These are phyloP conservation scores for Hedychridium roseum DNA, from an alignment of 2,888 invertebrate species.

Conservation along the genomic window DNA sequence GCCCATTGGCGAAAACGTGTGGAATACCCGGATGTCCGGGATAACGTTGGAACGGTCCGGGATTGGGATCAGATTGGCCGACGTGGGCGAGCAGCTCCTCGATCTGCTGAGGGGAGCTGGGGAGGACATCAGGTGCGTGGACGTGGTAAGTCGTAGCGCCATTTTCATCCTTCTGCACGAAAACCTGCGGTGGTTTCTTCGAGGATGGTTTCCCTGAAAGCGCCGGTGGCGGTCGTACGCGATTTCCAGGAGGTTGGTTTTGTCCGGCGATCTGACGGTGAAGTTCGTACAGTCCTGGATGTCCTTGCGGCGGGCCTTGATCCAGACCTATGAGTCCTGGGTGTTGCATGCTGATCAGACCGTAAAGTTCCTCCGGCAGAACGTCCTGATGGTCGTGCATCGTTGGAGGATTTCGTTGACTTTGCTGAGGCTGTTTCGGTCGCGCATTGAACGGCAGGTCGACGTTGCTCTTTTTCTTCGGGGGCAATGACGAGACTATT, in stretches of 20 bases:
- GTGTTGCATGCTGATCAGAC: conserved; percentile 54
- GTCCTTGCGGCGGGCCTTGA: conserved; percentile 43
- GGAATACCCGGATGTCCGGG: conserved; percentile 46
- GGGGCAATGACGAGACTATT: conserved; percentile 31
- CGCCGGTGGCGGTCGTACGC: conserved; percentile 42
- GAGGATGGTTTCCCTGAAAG: conserved; percentile 40
- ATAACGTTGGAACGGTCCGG: conserved; percentile 54
- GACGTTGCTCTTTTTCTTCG: conserved; percentile 43
- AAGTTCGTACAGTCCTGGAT: conserved; percentile 52
- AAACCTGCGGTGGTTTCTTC: conserved; percentile 52
- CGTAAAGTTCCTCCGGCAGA: conserved; percentile 53
- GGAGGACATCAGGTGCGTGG: conserved; percentile 55
- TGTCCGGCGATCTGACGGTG: conserved; percentile 51
- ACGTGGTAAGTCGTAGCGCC: conserved; percentile 59
- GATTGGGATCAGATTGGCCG: conserved; percentile 56
- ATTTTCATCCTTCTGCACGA: conserved; percentile 53
- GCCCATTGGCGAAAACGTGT: conserved; percentile 40
- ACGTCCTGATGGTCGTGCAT: conserved; percentile 40
- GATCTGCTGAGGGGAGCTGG: conserved; percentile 55
- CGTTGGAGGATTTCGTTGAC: conserved; percentile 36
- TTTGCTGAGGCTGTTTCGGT: conserved; percentile 31
- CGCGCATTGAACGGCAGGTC: conserved; percentile 26
- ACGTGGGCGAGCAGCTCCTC: conserved; percentile 60
- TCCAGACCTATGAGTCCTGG: conserved; percentile 53
- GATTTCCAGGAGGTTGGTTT: conserved; percentile 38